Conservation (phyloP, 2,888 invertebrate species). For the Anodontia alba region DNA sequence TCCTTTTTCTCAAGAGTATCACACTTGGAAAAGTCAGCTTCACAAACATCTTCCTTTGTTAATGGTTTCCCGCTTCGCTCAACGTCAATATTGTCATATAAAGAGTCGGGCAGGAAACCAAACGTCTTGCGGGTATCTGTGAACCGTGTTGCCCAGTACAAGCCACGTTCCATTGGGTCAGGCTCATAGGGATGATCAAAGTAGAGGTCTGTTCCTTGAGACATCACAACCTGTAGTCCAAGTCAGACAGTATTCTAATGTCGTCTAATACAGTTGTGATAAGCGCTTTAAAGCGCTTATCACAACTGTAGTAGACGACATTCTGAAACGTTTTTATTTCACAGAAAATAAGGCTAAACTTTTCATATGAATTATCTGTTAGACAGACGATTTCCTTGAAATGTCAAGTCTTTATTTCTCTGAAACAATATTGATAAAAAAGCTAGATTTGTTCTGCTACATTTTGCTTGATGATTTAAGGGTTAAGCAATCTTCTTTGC, state of each 20-base stretch:
- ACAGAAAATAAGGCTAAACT: too few relatives aligned
- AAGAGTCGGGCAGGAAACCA: slow-evolving; percentile 73
- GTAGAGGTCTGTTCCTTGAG: slow-evolving; percentile 78
- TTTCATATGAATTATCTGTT: too few relatives aligned
- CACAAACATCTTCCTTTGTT: slow-evolving; percentile 67
- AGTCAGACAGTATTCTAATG: too few relatives aligned
- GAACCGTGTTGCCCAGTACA: slow-evolving; percentile 82
- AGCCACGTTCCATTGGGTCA: slow-evolving; percentile 80
- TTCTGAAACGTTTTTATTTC: too few relatives aligned
- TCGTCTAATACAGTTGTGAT: not conserved
- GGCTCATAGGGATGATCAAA: slow-evolving; percentile 82
- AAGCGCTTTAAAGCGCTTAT: not conserved
- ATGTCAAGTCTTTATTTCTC: too few relatives aligned
- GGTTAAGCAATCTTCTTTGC: too few relatives aligned
- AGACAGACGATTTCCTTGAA: too few relatives aligned
- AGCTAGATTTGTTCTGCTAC: too few relatives aligned
- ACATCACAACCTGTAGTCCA: slow-evolving; percentile 74
- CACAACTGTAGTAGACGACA: too few relatives aligned
- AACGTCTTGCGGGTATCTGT: slow-evolving; percentile 77
- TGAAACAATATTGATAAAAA: not conserved
- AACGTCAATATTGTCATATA: slow-evolving; percentile 72
- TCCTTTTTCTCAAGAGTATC: slow-evolving; percentile 67
- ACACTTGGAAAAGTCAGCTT: slow-evolving; percentile 63
- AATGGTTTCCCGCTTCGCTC: slow-evolving; percentile 70
- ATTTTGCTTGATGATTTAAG: too few relatives aligned